Base-by-base conservation (phyloP, 2,888 invertebrate genomes). In the Scaeva pyrastri region DNA sequence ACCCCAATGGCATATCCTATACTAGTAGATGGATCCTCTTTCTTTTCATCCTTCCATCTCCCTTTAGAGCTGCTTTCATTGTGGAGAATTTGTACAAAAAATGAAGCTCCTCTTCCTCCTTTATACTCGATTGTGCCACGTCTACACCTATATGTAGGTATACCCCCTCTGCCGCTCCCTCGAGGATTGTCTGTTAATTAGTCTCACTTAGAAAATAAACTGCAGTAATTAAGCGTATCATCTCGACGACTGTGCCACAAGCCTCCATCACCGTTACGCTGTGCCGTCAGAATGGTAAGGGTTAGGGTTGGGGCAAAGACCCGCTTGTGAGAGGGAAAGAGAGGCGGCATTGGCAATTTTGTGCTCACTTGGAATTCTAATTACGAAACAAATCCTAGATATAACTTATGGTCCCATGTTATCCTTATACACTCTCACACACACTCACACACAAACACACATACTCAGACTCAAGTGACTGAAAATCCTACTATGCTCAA, bases 191-290 rank as follows among this genome's bases (percentile, higher is more conserved):
- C 91, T 90, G 91, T 91, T 91, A 92, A 91, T 92, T 91, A 91
- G 91, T 92, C 91, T 91, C 91, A 91, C 92, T 92, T 91, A 91
- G 91, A 91, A 91, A 91, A 91, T 91, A 91, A 91, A 91, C 91
- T 91, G 91, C 91, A 91, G 92, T 91, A 92, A 92, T 91, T 91
- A 91, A 91, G 91, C 89, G 89, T 88, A 88, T 88, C 88, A 88
- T 89, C 89, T 87, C 86, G 75, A 86, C 68, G 88, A 79, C 79
- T 78, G 88, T 89, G 84, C 77, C 85, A 78, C 85, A 77, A 78
- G 84, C 88, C 88, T 85, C 77, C 87, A 74, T 56, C 64, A 64
- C 58, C 36, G 58, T 21, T 36, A 68, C 26, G 45, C 23, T 19
- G 16, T 55, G 26, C 14, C 21, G 71, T 41, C 21, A 31, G 11